Base-by-base conservation (phyloP, 1,140 invertebrate genomes). In the Hylaeus volcanicus region DNA sequence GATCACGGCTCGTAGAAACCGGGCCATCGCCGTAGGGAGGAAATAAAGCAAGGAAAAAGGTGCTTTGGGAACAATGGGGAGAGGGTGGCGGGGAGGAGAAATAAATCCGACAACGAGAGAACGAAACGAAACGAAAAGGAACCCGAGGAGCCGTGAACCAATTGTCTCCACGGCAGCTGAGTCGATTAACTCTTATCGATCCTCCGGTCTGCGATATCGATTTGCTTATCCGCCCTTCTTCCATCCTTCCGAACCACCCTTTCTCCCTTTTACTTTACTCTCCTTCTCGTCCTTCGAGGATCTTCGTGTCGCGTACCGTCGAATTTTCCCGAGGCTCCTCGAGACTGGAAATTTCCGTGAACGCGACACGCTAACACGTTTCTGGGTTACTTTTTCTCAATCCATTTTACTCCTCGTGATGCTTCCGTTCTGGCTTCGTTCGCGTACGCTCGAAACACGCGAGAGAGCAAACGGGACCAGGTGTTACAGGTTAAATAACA, bases 401-500 rank as follows among this genome's bases (percentile, higher is more conserved):
- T 15, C 45, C 4, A 12, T 43, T 68, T 75, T 45, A 53, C 15
- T 15, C 45, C 11, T 76, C 60, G 51, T 11, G 51, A 51, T 51
- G 51, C 51, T 51, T 51, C 9, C 11, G 51, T 48, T 48, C 45
- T 48, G 51, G 51, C 8, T 9, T 11, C 8, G 9, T 64, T n/a
- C 39, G 48, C 39, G 55, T n/a, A 41, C n/a, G 37, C 37, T 48
- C 55, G 71, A 66, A 58, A 58, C 39, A 66, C 61, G 45, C 39
- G 61, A 70, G 70, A 45, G 26, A 82, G 74, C 66, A 68, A 65
- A 82, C 66, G 76, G 58, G 83, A 68, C 55, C 39, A 58, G 75
- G 60, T 51, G 79, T 71, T 86, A 85, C 74, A 90, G 79, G 85
- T 84, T 90, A 75, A 88, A 92, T 92, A 93, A 93, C 89, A 93